These are phyloP conservation scores for Branchipolynoe longqiensis DNA, from an alignment of 2,888 invertebrate genomes.

Conservation along the genomic window DNA sequence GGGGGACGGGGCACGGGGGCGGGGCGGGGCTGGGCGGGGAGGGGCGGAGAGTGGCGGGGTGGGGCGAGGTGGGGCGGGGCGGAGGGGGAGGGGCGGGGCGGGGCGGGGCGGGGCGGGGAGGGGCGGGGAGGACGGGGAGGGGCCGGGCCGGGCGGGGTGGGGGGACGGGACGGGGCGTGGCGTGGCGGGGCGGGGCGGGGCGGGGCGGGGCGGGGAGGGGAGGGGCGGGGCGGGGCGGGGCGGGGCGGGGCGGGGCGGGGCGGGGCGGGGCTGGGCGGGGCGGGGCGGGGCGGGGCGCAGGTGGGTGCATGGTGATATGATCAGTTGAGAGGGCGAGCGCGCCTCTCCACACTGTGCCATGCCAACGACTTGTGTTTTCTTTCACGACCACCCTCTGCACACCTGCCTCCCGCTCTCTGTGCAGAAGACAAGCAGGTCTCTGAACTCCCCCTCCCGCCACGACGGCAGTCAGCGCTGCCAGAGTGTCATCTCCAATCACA, in stretches of 20 bases:
- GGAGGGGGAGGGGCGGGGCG: conserved; percentile 1
- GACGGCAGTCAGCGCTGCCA: conserved; percentile 15
- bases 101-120: neutral
- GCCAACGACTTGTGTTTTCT: conserved; percentile 45
- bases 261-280: neutral
- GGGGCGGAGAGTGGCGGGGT: neutral
- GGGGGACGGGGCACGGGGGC: too few species aligned
- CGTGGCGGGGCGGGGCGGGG: too few species aligned
- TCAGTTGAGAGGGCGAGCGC: neutral
- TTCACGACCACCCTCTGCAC: neutral
- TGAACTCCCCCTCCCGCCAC: neutral
- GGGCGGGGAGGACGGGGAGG: neutral
- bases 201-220: too few species aligned
- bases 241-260: neutral
- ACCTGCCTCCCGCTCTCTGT: neutral
- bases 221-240: neutral
- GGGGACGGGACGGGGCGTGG: too few species aligned
- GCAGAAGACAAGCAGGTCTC: neutral
- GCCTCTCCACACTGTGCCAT: neutral
- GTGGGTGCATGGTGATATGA: conserved; percentile 18
- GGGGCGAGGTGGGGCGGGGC: neutral
- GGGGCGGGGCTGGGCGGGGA: neutral
- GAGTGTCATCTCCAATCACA: conserved; percentile 15
- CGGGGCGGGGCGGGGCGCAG: conserved; percentile 15
- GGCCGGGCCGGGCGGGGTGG: too few species aligned